Conservation (phyloP, 2,113 vertebrate genomes). For the Apodemus sylvaticus region DNA sequence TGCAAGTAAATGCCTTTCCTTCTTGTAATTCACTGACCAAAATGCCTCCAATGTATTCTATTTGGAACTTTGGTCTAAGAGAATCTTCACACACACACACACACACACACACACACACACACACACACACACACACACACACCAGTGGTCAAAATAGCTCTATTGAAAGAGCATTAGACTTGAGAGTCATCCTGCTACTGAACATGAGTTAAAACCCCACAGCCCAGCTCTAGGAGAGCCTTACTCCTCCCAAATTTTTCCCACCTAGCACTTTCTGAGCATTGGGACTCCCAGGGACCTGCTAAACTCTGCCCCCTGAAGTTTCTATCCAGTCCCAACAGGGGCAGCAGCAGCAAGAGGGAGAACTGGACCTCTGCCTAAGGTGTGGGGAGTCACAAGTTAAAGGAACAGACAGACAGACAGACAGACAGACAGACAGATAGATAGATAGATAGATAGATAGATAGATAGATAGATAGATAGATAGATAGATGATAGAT, state of each 20-base stretch:
- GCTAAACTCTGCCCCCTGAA: background rate
- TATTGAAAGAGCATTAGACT: background rate
- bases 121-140: too few relatives aligned
- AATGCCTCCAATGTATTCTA: background rate
- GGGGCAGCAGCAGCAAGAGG: background rate
- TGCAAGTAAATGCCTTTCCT: background rate
- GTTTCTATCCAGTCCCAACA: background rate
- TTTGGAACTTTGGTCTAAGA: background rate
- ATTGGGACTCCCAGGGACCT: fast-evolving
- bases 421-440: too few relatives aligned
- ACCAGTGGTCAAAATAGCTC: background rate
- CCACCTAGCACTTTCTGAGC: background rate
- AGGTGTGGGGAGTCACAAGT: fast-evolving
- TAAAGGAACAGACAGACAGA: background rate
- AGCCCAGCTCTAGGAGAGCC: fast-evolving
- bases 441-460: too few relatives aligned
- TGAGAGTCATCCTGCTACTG: background rate
- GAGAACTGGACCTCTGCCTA: background rate
- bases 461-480: too few relatives aligned
- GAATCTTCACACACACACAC: too few relatives aligned
- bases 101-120: too few relatives aligned
- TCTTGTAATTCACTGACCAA: background rate
- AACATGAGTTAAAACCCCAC: background rate
- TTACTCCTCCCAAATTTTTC: background rate
- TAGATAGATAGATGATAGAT: too few relatives aligned